A percentile compares a stretch with the other conserved stretches of the same genome.
phyloP scores from a whole-genome alignment of 2,888 invertebrate species.

The Heliconius cydno region DNA sequence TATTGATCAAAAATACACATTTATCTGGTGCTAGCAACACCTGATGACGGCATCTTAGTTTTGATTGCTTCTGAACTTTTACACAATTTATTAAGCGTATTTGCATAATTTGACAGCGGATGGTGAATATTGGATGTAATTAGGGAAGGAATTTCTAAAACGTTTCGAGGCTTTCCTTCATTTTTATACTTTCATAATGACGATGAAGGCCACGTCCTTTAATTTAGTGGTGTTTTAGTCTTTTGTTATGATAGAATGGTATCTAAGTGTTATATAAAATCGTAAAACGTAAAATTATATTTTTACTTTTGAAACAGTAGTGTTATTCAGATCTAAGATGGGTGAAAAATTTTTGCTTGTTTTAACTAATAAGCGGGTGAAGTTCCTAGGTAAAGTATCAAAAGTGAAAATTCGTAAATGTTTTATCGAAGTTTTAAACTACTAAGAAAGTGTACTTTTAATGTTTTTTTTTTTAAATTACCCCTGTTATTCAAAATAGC shows the following conservation, averaged over 20 bases:
- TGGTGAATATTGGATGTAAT: conserved; percentile 25
- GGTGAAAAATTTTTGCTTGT: background rate
- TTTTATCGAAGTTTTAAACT: too few relatives aligned
- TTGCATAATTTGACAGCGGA: conserved; percentile 58
- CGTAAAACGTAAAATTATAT: background rate
- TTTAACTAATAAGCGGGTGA: background rate
- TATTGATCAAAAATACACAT: conserved; percentile 3
- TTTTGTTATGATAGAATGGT: background rate
- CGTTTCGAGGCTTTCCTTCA: conserved; percentile 3
- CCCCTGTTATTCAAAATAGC: too few relatives aligned
- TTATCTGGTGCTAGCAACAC: conserved; percentile 49
- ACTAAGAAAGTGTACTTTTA: too few relatives aligned
- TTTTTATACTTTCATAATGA: conserved; percentile 19
- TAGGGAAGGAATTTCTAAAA: conserved; percentile 20
- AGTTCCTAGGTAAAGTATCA: too few relatives aligned
- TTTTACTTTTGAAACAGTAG: background rate
- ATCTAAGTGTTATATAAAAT: background rate
- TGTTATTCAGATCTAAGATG: background rate
- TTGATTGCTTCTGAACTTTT: conserved; percentile 63
- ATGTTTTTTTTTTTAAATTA: too few relatives aligned
- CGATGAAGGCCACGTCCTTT: background rate
- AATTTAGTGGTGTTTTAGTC: background rate
- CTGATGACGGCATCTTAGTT: conserved; percentile 56
- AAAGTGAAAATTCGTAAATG: too few relatives aligned
- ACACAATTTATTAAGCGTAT: conserved; percentile 63